phyloP scores from a whole-genome alignment of 2,797 vertebrate species.

The Manis crassicaudata region DNA sequence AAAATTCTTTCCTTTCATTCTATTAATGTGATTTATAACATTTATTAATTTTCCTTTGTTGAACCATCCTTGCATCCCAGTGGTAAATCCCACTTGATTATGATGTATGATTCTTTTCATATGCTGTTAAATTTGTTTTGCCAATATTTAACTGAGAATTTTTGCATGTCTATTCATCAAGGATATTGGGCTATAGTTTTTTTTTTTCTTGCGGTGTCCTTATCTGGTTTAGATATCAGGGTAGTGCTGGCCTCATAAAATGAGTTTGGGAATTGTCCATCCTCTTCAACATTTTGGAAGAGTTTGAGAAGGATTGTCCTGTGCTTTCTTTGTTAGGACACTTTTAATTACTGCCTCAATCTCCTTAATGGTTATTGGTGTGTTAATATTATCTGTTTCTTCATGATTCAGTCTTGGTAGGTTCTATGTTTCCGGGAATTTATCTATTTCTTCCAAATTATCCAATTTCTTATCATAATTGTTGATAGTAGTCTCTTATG shows the following conservation, averaged over 20 bases:
- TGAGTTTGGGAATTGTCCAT: background rate
- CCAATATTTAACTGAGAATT: background rate
- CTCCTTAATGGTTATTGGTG: no score
- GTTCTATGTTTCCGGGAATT: no score
- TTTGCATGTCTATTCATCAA: background rate
- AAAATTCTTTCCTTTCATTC: background rate
- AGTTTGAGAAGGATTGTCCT: background rate
- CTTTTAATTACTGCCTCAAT: no score
- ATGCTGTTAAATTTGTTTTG: background rate
- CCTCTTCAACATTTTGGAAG: background rate
- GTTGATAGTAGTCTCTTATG: no score
- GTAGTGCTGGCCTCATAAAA: background rate
- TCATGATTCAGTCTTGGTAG: no score
- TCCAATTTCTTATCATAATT: no score
- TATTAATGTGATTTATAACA: background rate
- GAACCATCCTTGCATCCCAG: background rate
- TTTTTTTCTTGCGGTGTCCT: background rate
- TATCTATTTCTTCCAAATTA: no score
- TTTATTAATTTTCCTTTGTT: background rate
- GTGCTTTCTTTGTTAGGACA: background rate
- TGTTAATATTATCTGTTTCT: no score
- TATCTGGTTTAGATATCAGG: background rate
- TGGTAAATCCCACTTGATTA: background rate
- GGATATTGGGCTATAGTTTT: background rate
- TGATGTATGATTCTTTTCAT: background rate